These are phyloP conservation scores for Cardiocondyla obscurior DNA, from an alignment of 1,140 invertebrate genomes.

Conservation along the genomic window DNA sequence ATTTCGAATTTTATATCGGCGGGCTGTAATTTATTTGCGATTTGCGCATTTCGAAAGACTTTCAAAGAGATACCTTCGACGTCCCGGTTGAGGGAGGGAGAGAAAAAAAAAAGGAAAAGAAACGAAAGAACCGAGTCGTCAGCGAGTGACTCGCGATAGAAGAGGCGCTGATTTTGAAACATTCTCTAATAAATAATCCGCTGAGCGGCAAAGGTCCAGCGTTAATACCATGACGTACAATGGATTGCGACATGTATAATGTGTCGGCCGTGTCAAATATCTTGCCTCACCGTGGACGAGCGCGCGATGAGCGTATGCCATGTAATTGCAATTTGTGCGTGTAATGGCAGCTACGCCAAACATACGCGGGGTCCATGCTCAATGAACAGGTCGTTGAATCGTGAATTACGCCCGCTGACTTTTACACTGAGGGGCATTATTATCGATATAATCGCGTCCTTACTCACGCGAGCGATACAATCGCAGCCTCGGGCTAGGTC, in stretches of 20 bases:
- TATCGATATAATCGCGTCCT: conserved; percentile 50
- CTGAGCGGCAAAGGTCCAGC: conserved; percentile 15
- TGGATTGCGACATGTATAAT: conserved; percentile 27
- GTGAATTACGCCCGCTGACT: conserved; percentile 43
- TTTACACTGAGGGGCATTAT: conserved; percentile 36
- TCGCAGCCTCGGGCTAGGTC: conserved; percentile 45
- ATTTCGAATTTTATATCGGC: background rate
- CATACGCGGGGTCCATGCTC: conserved; percentile 19
- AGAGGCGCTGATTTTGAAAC: background rate
- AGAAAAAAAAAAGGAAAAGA: too few relatives aligned
- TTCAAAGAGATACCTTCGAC: background rate
- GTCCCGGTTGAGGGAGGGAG: too few relatives aligned
- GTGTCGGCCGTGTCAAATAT: conserved; percentile 23
- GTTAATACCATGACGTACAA: conserved; percentile 18
- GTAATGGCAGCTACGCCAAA: conserved; percentile 26
- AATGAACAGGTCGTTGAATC: conserved; percentile 49
- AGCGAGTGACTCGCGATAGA: background rate
- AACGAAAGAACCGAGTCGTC: background rate
- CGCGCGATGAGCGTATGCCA: conserved; percentile 1
- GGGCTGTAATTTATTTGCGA: background rate
- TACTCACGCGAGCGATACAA: conserved; percentile 43
- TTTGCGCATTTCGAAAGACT: background rate
- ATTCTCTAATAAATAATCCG: conserved; percentile 12
- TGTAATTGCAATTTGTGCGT: conserved; percentile 46
- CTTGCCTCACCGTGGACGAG: background rate